phyloP scores from a whole-genome alignment of 2,113 vertebrate genomes.

The Poicephalus meyeri region DNA sequence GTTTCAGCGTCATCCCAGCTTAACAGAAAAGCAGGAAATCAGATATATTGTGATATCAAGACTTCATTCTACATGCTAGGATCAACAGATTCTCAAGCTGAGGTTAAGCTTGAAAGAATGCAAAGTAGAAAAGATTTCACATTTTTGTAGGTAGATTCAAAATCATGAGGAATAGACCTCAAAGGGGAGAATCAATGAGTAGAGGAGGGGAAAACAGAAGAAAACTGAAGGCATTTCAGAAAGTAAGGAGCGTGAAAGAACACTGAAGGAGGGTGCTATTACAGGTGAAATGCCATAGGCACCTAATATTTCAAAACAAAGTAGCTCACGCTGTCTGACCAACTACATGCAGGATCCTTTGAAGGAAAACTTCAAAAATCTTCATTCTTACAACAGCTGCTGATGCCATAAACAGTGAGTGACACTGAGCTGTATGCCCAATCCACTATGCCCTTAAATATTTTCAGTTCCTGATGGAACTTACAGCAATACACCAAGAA shows the following conservation, averaged over 20 bases:
- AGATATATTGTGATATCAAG: background rate
- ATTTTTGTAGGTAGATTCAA: background rate
- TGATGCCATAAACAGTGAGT: background rate
- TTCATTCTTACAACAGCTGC: background rate
- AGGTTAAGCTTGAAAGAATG: background rate
- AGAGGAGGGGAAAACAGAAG: background rate
- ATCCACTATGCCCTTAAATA: background rate
- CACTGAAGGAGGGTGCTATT: background rate
- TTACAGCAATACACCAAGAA: background rate
- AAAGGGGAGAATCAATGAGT: background rate
- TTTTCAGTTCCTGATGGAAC: background rate
- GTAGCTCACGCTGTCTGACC: background rate
- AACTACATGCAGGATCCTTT: background rate
- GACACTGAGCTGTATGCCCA: fast-evolving
- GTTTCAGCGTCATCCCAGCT: background rate
- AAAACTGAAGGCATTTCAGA: background rate
- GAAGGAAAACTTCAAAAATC: background rate
- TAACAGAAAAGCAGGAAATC: background rate
- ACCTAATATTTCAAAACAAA: background rate
- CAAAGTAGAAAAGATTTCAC: background rate
- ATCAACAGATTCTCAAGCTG: background rate
- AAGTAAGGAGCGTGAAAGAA: background rate
- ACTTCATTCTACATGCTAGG: background rate
- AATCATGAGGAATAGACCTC: background rate
- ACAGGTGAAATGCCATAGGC: background rate